Conservation (phyloP, 2,888 invertebrate species). For the Acholoe squamosa region DNA sequence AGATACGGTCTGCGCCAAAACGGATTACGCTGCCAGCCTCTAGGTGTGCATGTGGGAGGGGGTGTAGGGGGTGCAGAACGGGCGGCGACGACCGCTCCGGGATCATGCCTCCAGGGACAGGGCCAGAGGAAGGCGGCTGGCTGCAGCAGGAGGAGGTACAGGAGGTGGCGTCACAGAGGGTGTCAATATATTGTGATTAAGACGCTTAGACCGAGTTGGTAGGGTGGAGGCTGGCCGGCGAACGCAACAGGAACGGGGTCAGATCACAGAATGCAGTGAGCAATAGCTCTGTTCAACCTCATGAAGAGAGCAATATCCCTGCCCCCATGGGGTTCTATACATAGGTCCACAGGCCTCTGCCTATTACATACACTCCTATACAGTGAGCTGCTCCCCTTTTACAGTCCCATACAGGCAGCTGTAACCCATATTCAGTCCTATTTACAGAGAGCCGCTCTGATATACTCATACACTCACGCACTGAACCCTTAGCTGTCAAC, state of each 20-base stretch:
- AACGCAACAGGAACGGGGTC: background rate
- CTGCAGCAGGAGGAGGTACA: background rate
- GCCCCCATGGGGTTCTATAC: too few species aligned
- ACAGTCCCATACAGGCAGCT: too few species aligned
- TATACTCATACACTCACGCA: background rate
- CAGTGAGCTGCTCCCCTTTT: too few species aligned
- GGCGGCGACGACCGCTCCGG: constrained; percentile 2
- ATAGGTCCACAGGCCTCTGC: too few species aligned
- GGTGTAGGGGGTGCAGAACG: background rate
- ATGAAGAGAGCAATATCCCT: too few species aligned
- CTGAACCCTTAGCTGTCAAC: background rate
- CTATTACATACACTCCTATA: too few species aligned
- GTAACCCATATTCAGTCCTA: too few species aligned
- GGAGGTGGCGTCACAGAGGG: constrained; percentile 35
- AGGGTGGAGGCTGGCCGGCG: background rate
- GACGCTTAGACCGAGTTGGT: constrained; percentile 17
- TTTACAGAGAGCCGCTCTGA: too few species aligned
- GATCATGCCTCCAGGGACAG: constrained; percentile 26
- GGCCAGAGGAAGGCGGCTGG: constrained; percentile 16
- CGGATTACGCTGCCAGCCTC: constrained; percentile 41
- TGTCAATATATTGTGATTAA: constrained; percentile 60
- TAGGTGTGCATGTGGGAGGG: background rate
- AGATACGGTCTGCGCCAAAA: constrained; percentile 36
- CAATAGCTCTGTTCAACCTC: too few species aligned
- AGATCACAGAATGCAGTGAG: too few species aligned